A percentile compares a stretch with the other conserved stretches of the same genome.
Evolutionary conservation across 2,888 invertebrate species (phyloP).

Genomic region (Tinea trinotella): DNA sequence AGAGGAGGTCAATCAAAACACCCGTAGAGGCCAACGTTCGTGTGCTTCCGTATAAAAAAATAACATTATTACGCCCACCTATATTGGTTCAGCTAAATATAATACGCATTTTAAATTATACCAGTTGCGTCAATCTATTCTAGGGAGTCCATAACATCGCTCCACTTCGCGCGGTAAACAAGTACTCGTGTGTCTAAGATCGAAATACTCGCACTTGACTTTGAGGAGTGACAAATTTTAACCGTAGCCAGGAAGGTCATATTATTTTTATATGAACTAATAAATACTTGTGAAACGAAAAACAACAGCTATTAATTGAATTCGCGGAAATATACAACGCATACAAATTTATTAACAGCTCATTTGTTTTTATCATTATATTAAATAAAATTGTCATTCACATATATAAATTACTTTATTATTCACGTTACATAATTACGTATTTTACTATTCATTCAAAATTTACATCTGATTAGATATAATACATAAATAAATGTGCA

Average conservation of each 20-base stretch:
- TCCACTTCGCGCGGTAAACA: neutral
- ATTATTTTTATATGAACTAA: neutral
- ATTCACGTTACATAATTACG: too few species aligned
- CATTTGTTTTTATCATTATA: too few species aligned
- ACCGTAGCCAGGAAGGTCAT: neutral
- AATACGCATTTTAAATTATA: slow-evolving; percentile 27
- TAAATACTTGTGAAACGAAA: too few species aligned
- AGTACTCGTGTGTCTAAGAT: neutral
- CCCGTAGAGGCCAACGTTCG: slow-evolving; percentile 48
- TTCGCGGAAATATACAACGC: neutral
- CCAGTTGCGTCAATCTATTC: neutral
- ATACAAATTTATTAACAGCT: too few species aligned
- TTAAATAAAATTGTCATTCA: neutral
- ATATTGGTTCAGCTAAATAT: slow-evolving; percentile 49
- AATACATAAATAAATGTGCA: neutral
- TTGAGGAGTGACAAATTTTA: slow-evolving; percentile 8
- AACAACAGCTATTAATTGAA: neutral
- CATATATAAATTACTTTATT: too few species aligned
- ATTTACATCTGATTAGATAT: neutral
- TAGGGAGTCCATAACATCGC: neutral
- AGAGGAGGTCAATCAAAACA: slow-evolving; percentile 20
- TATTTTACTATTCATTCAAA: neutral
- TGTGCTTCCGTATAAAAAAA: slow-evolving; percentile 31
- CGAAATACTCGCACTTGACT: slow-evolving; percentile 14
- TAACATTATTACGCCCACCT: slow-evolving; percentile 50